Conservation (phyloP, 2,888 invertebrate species). For the Athalia cordata region DNA sequence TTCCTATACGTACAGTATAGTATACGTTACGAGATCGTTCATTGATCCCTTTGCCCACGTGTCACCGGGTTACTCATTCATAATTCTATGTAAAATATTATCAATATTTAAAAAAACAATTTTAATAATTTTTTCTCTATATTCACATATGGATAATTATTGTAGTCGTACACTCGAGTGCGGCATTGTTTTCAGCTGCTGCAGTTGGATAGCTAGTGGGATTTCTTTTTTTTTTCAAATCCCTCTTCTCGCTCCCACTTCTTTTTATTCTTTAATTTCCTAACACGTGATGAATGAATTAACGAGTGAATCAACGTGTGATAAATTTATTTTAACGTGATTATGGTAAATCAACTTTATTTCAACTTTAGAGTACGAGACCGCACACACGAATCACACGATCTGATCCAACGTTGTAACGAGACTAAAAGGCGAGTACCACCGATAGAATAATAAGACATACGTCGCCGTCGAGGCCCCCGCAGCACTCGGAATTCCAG, state of each 20-base stretch:
- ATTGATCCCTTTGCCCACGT: slow-evolving; percentile 3
- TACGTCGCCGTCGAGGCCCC: not conserved
- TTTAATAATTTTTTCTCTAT: too few relatives aligned
- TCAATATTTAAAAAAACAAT: not conserved
- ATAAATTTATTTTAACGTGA: too few relatives aligned
- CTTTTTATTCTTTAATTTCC: too few relatives aligned
- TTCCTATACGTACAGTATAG: not conserved
- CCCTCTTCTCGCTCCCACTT: too few relatives aligned
- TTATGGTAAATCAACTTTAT: not conserved
- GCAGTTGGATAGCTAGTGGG: too few relatives aligned
- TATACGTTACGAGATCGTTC: slow-evolving; percentile 38
- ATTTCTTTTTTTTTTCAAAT: too few relatives aligned
- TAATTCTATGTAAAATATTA: not conserved
- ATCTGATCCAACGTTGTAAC: not conserved
- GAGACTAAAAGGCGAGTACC: slow-evolving; percentile 5
- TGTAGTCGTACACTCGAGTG: too few relatives aligned
- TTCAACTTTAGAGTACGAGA: not conserved
- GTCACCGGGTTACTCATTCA: slow-evolving; percentile 16
- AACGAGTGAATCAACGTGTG: too few relatives aligned
- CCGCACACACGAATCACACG: not conserved
- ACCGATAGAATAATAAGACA: slow-evolving; percentile 5
- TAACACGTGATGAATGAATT: too few relatives aligned
- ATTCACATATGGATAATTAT: too few relatives aligned
- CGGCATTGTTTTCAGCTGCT: too few relatives aligned
- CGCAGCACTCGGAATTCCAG: not conserved